Conservation (phyloP, 2,888 invertebrate genomes). For the Strigamia crassipes region DNA sequence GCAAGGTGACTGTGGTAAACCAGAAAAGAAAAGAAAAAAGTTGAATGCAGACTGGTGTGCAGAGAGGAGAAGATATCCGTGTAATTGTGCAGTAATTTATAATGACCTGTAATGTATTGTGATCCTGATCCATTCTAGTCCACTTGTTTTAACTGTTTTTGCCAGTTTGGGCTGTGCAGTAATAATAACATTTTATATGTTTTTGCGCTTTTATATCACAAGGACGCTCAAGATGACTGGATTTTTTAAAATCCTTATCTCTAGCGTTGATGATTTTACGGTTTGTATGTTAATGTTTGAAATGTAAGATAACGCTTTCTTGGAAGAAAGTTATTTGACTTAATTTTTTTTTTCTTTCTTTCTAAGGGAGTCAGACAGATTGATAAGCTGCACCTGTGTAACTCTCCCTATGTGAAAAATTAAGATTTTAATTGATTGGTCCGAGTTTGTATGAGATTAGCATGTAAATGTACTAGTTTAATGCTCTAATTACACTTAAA, state of each 20-base stretch:
- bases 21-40: background rate
- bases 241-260: no score
- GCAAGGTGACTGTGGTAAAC: constrained; percentile 15
- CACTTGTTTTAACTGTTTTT: constrained; percentile 35
- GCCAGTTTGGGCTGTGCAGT: background rate
- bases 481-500: background rate
- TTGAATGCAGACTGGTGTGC: constrained; percentile 14
- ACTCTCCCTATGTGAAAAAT: background rate
- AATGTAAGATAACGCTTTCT: no score
- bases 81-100: constrained; percentile 37
- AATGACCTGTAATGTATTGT: constrained; percentile 21
- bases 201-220: background rate
- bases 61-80: constrained; percentile 31
- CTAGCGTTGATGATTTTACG: no score
- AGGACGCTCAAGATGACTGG: no score
- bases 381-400: background rate
- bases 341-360: no score
- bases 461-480: background rate
- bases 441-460: background rate
- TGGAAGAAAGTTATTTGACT: no score
- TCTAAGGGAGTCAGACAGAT: background rate
- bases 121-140: constrained; percentile 20
- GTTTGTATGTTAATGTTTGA: no score
- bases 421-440: background rate
- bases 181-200: background rate